Conservation (phyloP, 2,888 invertebrate genomes). For the Deilephila porcellus region DNA sequence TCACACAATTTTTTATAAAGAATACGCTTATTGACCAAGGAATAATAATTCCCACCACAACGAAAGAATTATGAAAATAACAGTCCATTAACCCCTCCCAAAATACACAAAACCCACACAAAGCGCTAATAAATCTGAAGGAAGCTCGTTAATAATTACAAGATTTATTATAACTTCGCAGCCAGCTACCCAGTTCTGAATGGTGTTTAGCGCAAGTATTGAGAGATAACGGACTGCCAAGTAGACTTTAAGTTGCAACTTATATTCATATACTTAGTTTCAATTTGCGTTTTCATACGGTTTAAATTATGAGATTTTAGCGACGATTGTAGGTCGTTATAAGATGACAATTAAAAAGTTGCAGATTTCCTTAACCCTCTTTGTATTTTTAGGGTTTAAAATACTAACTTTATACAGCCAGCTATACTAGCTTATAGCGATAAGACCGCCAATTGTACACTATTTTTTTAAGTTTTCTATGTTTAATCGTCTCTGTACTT, state of each 20-base stretch:
- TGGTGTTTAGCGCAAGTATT: background rate
- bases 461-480: too few species aligned
- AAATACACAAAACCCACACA: background rate
- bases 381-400: too few species aligned
- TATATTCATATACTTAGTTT: background rate
- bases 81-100: background rate
- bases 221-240: background rate
- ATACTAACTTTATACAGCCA: too few species aligned
- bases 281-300: background rate
- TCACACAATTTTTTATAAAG: background rate
- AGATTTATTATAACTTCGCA: slow-evolving; percentile 21
- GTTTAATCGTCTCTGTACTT: too few species aligned
- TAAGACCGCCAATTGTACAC: too few species aligned
- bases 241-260: background rate
- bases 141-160: slow-evolving; percentile 3
- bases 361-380: background rate
- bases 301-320: background rate
- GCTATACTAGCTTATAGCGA: too few species aligned
- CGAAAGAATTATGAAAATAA: background rate
- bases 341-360: background rate
- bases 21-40: too few species aligned
- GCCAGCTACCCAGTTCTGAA: slow-evolving; percentile 9
- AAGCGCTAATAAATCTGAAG: background rate
- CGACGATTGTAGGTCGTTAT: background rate
- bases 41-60: background rate